phyloP scores from a whole-genome alignment of 2,113 vertebrate genomes.

The Odobenus rosmarus region DNA sequence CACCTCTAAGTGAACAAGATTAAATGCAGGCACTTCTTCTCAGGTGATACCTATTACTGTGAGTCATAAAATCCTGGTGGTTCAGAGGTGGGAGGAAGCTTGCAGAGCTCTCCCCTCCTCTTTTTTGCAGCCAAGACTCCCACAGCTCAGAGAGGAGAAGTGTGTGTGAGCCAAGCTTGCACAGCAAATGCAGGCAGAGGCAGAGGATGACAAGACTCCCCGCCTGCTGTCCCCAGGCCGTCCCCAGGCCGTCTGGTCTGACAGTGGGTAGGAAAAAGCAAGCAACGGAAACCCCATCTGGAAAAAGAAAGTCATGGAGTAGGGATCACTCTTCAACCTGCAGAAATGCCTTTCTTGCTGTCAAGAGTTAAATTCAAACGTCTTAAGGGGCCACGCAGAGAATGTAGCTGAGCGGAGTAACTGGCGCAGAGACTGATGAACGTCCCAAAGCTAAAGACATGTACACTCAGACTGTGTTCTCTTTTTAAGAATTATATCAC shows the following conservation, averaged over 20 bases:
- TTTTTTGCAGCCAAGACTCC: background rate
- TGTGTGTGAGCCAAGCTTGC: background rate
- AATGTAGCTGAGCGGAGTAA: fast-evolving
- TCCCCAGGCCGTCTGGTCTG: background rate
- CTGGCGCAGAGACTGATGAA: background rate
- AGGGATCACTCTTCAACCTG: fast-evolving
- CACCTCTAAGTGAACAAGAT: background rate
- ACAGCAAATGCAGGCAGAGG: background rate
- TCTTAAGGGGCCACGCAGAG: background rate
- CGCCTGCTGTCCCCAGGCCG: fast-evolving
- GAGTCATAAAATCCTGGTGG: background rate
- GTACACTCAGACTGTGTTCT: background rate
- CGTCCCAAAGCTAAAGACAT: background rate
- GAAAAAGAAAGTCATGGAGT: background rate
- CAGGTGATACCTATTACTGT: background rate
- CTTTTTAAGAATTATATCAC: background rate
- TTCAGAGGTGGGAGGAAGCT: background rate
- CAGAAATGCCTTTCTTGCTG: background rate
- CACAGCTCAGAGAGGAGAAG: background rate
- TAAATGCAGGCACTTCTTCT: background rate
- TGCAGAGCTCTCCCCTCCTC: fast-evolving
- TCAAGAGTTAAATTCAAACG: background rate
- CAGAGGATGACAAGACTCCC: background rate
- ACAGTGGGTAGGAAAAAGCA: background rate
- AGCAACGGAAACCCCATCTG: background rate